A percentile compares a stretch with the other conserved stretches of the same genome.
Evolutionary conservation across 2,888 invertebrate species (phyloP).

Genomic region (Eilema griseolum): DNA sequence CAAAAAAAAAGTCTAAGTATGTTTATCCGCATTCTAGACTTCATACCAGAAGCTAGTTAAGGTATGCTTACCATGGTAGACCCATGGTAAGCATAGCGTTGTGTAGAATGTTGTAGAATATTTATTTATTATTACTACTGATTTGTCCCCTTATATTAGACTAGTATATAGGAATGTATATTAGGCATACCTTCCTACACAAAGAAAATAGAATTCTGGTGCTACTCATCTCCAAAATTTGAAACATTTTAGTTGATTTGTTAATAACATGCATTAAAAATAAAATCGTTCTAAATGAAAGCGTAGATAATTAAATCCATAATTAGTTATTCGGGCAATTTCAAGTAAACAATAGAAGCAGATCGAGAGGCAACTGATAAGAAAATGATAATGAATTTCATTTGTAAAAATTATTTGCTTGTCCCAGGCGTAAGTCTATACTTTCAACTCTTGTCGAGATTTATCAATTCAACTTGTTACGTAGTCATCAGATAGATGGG

Average conservation of each 20-base stretch:
- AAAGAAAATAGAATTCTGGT: too few relatives aligned
- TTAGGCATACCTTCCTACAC: too few relatives aligned
- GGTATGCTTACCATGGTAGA: too few relatives aligned
- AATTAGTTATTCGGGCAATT: not conserved
- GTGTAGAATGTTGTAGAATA: too few relatives aligned
- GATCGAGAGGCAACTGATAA: not conserved
- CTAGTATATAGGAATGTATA: too few relatives aligned
- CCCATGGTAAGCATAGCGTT: too few relatives aligned
- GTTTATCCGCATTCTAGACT: too few relatives aligned
- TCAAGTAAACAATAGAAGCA: not conserved
- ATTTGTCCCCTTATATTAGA: too few relatives aligned
- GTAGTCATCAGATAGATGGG: constrained; percentile 9
- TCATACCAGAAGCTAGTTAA: too few relatives aligned
- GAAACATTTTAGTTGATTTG: not conserved
- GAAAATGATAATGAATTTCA: not conserved
- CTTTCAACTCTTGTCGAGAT: not conserved
- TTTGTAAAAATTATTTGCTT: not conserved
- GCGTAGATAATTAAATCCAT: not conserved
- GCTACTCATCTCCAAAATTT: too few relatives aligned
- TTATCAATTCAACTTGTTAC: constrained; percentile 18
- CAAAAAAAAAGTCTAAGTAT: too few relatives aligned
- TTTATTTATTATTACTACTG: too few relatives aligned
- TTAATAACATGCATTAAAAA: not conserved
- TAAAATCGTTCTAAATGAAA: not conserved
- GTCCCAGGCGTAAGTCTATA: not conserved